Conservation (phyloP, 2,113 vertebrate species). For the Passerina amoena region DNA sequence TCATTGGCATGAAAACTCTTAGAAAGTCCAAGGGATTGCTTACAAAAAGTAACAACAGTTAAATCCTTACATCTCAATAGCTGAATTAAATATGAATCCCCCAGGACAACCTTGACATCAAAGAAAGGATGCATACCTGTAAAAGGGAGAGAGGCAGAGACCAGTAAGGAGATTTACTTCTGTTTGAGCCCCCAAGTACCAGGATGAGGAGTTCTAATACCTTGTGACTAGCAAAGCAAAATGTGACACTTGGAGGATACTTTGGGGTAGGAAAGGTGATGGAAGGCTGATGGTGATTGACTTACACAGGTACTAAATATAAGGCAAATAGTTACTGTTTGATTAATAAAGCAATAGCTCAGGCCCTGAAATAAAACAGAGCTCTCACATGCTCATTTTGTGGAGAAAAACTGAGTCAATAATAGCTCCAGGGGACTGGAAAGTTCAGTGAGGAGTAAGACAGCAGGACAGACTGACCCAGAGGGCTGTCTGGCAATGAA, state of each 20-base stretch:
- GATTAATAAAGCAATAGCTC: not conserved
- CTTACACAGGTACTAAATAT: not conserved
- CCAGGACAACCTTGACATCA: not conserved
- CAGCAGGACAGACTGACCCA: not conserved
- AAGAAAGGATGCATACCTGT: not conserved
- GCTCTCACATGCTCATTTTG: not conserved
- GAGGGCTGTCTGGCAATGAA: not conserved
- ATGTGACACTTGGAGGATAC: not conserved
- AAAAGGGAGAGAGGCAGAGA: not conserved
- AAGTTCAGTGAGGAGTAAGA: not conserved
- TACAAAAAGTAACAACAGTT: not conserved
- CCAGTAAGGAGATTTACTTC: not conserved
- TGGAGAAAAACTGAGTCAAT: not conserved
- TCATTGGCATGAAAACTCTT: not conserved
- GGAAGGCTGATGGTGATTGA: not conserved
- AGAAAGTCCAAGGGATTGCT: not conserved
- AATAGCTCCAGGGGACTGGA: not conserved
- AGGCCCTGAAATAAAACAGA: not conserved
- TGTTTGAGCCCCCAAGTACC: not conserved
- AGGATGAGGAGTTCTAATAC: not conserved
- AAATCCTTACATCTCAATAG: not conserved
- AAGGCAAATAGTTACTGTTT: not conserved
- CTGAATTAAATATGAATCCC: not conserved
- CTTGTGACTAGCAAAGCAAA: not conserved
- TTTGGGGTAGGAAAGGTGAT: not conserved